A percentile compares a stretch with the other conserved stretches of the same genome.
phyloP scores from a whole-genome alignment of 2,113 vertebrate genomes.

The Mellivora capensis region DNA sequence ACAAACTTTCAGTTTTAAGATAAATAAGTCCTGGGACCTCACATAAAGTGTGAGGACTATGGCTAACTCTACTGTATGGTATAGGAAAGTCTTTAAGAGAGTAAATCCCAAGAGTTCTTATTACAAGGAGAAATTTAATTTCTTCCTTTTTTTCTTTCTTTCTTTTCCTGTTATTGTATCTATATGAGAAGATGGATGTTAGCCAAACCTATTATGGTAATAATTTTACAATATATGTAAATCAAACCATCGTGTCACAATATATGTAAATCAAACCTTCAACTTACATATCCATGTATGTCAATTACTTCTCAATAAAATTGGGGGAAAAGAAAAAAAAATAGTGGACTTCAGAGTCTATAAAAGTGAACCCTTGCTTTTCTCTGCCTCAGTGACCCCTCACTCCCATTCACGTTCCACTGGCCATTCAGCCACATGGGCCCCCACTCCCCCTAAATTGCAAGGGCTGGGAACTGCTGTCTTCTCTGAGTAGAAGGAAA shows the following conservation, averaged over 20 bases:
- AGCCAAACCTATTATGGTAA: background rate
- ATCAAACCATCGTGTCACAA: background rate
- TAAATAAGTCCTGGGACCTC: background rate
- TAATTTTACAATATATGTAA: background rate
- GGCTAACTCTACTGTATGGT: background rate
- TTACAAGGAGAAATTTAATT: background rate
- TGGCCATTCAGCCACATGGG: too few relatives aligned
- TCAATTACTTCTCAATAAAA: background rate
- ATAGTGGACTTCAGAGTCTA: background rate
- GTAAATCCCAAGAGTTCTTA: background rate
- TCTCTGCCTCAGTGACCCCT: background rate
- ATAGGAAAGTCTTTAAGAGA: background rate
- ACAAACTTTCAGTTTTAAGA: background rate
- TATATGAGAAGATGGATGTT: background rate
- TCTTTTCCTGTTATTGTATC: background rate
- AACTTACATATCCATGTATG: background rate
- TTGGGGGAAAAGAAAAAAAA: background rate
- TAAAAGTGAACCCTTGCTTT: background rate
- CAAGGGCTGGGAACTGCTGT: background rate
- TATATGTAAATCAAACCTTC: background rate
- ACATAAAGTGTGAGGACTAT: background rate
- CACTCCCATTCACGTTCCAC: background rate
- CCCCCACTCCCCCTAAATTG: background rate
- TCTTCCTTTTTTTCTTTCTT: background rate
- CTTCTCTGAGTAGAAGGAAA: background rate